These are phyloP conservation scores for Phyllotreta striolata DNA, from an alignment of 2,888 invertebrate genomes.

Conservation along the genomic window DNA sequence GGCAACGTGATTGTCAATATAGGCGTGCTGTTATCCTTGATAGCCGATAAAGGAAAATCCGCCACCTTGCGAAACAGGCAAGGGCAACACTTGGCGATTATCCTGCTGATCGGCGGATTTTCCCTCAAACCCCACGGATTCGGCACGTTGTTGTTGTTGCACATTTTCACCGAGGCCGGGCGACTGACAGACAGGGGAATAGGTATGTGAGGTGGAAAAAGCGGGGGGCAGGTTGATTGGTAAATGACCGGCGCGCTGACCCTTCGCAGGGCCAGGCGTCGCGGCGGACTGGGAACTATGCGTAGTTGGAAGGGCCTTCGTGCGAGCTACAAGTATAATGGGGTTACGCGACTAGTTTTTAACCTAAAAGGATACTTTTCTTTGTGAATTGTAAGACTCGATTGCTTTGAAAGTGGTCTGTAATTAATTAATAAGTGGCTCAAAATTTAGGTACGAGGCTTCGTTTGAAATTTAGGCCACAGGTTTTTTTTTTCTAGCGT, in stretches of 20 bases:
- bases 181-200: slow-evolving; percentile 10
- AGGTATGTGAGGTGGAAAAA: slow-evolving; percentile 15
- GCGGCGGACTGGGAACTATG: slow-evolving; percentile 36
- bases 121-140: slow-evolving; percentile 51
- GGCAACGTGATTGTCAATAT: slow-evolving; percentile 54
- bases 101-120: slow-evolving; percentile 29
- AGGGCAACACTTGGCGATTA: slow-evolving; percentile 45
- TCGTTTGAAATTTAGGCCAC: no score
- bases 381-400: neutral
- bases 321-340: slow-evolving; percentile 21
- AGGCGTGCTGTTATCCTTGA: slow-evolving; percentile 48
- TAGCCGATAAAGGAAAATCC: slow-evolving; percentile 34
- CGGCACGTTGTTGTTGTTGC: slow-evolving; percentile 40
- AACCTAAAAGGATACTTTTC: no score
- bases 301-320: slow-evolving; percentile 17
- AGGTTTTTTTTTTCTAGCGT: no score
- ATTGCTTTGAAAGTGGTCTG: neutral
- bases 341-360: slow-evolving; percentile 1
- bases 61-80: slow-evolving; percentile 45
- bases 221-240: slow-evolving; percentile 48
- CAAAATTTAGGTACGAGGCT: no score
- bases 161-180: slow-evolving; percentile 36
- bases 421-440: slow-evolving; percentile 3
- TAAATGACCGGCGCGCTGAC: slow-evolving; percentile 53
- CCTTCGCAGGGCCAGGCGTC: slow-evolving; percentile 40